Evolutionary conservation across 2,113 vertebrate species (phyloP), one percentile per base, ranked within the genome.

Genomic region (Actenoides hombroni): DNA sequence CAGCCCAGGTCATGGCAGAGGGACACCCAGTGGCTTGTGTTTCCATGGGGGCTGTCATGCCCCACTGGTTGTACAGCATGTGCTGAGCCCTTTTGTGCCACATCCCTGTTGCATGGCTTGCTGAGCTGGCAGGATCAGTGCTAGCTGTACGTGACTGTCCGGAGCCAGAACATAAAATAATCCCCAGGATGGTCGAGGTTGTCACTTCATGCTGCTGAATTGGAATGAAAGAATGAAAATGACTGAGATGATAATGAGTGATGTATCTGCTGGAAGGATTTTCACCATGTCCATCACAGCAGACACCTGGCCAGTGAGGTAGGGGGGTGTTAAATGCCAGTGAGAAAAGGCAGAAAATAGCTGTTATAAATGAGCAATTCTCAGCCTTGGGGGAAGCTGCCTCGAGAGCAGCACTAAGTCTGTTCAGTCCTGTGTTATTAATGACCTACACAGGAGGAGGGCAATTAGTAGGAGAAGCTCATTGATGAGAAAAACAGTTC

Each of bases 391-490:
- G 44, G 51, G 46, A 42, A 78, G 54, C 54, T 70, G 56, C 51
- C 37, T 42, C 1, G 4, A 60, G 59, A 88, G 49, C 54, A 77
- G 31, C 49, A 7, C 76, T 23, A 17, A 51, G 35, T 13, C 80
- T 88, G 40, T 65, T 86, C 51, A 70, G 16, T 37, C 24, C 68
- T 9, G 23, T 12, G 11, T 17, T 70, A 13, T 64, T 92, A 88
- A 86, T 71, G 64, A 49, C 15, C 48, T 51, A 56, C 83, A 29
- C 39, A 31, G 56, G 29, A 78, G 29, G 37, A 9, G 13, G 35
- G 11, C 73, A 74, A 81, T 93, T 91, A 96, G 48, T 65, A 68
- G 29, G 10, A 83, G 61, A 81, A 91, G 68, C 46, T 86, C 86
- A 51, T 5, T 51, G 83, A 42, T 64, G 69, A 56, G 49, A 39